Base-by-base conservation (phyloP, 2,797 vertebrate species). In the Merluccius polli region DNA sequence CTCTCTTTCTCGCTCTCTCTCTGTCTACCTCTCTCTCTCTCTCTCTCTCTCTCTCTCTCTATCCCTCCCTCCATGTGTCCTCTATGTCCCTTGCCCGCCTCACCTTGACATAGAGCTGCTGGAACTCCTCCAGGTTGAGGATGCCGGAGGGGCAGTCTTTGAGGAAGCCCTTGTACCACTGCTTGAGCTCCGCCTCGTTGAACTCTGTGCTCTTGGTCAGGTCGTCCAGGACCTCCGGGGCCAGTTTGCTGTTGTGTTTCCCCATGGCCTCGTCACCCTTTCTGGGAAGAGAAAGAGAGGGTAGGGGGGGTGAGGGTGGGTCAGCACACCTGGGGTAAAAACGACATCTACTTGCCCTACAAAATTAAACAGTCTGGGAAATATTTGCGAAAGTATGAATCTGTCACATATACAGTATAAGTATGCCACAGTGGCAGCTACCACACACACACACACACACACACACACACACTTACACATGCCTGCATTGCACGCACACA, bases 161-260 rank as follows among this genome's bases (percentile, higher is more conserved):
- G 78, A 99, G 95, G 90, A 99, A 99, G 44, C 97, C 98, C 79
- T 99, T 99, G 92, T 99, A 99, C 98, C 98, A 99, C 91, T 99
- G 97, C 91, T 99, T 99, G 84, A 99, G 93, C 92, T 99, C 98
- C 16, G 95, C 96, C 89, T 99, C 97, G 0, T 97, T 97, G 91
- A 99, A 99, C 89, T 99, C 97, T 0, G 98, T 99, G 92, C 89
- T 98, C 89, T 96, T 96, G 82, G 97, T 96, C 91, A 99, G 91
- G 86, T 99, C 98, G 4, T 99, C 96, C 90, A 99, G 92, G 90
- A 98, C 95, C 92, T 99, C 97, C 0, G 97, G 98, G 75, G 97
- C 96, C 90, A 99, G 93, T 77, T 99, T 99, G 89, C 98, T 99
- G 94, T 96, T 98, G 87, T 96, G 96, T 89, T 99, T 99, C 86